These are phyloP conservation scores for Platygyra sinensis DNA, from an alignment of 64 coral and sea anemone species.

Conservation along the genomic window DNA sequence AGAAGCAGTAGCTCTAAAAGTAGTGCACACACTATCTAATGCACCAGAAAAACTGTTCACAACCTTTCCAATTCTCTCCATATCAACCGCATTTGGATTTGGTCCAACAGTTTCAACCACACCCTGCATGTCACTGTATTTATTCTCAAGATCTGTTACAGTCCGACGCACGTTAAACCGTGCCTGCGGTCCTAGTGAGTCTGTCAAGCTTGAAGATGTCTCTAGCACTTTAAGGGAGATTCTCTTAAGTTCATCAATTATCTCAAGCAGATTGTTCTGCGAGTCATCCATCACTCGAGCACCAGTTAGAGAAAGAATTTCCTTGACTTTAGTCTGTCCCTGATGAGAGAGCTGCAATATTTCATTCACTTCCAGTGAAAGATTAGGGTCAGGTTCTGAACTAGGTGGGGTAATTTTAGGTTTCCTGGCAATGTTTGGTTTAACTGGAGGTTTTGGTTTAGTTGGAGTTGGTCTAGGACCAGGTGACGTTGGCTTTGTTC, in stretches of 20 bases:
- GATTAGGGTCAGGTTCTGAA: constrained; percentile 40
- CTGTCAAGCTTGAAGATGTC: constrained; percentile 76
- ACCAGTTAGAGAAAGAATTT: constrained; percentile 71
- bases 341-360: constrained; percentile 76
- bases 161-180: constrained; percentile 83
- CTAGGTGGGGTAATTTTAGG: constrained; percentile 40
- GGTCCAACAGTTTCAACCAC: constrained; percentile 75
- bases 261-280: constrained; percentile 57
- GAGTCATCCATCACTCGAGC: constrained; percentile 65
- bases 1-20: constrained; percentile 56
- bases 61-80: constrained; percentile 79
- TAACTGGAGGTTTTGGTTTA: constrained; percentile 64
- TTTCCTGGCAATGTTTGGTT: constrained; percentile 60
- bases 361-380: constrained; percentile 70
- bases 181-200: constrained; percentile 78
- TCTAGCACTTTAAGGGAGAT: constrained; percentile 72
- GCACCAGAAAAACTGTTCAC: constrained; percentile 53
- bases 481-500: background rate
- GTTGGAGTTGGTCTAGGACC: constrained; percentile 30
- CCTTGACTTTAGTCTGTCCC: constrained; percentile 54
- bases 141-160: constrained; percentile 78
- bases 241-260: constrained; percentile 59
- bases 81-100: constrained; percentile 67
- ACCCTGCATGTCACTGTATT: constrained; percentile 79
- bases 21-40: constrained; percentile 68